Evolutionary conservation across 37 sponge, comb jelly and placozoan genomes (phyloP).

Genomic region (Spongilla lacustris): DNA sequence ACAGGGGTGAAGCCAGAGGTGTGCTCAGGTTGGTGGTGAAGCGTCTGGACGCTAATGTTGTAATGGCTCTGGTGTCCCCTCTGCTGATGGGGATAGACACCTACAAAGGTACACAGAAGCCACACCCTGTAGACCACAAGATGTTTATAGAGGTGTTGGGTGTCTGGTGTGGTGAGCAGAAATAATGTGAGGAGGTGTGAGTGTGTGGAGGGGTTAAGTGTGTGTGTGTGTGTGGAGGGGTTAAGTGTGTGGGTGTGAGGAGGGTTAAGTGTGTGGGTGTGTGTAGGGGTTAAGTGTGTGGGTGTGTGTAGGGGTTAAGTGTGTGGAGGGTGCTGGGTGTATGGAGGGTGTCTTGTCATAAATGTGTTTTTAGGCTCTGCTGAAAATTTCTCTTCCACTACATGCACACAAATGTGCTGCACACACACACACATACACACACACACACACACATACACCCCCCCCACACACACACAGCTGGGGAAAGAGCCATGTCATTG

Average conservation of each 20-base stretch:
- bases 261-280: neutral
- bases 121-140: no score
- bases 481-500: neutral
- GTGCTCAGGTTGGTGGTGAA: no score
- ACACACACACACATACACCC: constrained; percentile 2
- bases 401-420: neutral
- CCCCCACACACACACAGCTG: neutral
- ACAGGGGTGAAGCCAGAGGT: no score
- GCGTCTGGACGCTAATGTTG: no score
- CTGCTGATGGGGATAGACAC: no score
- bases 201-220: no score
- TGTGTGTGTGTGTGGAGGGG: no score
- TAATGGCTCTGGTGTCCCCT: no score
- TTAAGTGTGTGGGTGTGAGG: constrained; percentile 5
- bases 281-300: neutral
- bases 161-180: no score
- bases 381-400: neutral
- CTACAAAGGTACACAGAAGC: no score
- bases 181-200: no score
- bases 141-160: no score
- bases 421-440: constrained; percentile 8
- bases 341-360: neutral
- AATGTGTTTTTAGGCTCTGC: neutral
- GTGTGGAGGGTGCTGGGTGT: neutral
- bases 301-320: neutral